Evolutionary conservation across 2,888 invertebrate genomes (phyloP), one percentile per base, ranked within the genome.

Genomic region (Lamellibrachia satsuma): DNA sequence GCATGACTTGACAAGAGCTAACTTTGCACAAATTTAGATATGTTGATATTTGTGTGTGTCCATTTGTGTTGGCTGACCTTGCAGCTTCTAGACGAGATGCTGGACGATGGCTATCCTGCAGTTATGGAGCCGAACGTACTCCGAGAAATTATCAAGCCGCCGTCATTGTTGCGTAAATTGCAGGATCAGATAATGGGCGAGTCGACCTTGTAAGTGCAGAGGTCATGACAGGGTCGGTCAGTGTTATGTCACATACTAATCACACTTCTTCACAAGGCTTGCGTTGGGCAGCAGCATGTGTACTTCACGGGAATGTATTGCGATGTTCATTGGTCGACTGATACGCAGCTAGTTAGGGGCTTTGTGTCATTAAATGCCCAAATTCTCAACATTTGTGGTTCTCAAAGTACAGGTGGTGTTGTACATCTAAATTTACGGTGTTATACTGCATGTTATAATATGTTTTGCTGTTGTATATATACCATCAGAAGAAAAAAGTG

Each of bases 91-190:
- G 99, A 99, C 97, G 99, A 99, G 97, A 99, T 99, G 99, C 97
- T 99, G 94, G 99, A 99, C 96, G 99, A 99, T 97, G 99, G 99
- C 7, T 99, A 99, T 96, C 99, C 99, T 60, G 97, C 99, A 94
- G 99, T 99, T 2, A 99, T 99, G 0, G 99, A 99, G 97, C 98
- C 99, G 94, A 99, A 99, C 96, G 99, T 99, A 94, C 97, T 99
- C 52, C 99, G 99, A 96, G 99, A 99, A 97, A 97, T 99, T 92
- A 99, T 99, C 94, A 99, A 99, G 96, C 99, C 99, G 91, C 99
- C 99, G 39, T 99, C 99, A 97, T 98, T 99, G 96, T 97, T 99
- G 93, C 75, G 75, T 91, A 91, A 91, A 51, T 52, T 91, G 91
- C 51, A 91, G 91, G 52, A 52, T 91, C 91, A 91, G 52, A 52